phyloP scores from a whole-genome alignment of 2,797 vertebrate species.

The Adrianichthys oophorus region DNA sequence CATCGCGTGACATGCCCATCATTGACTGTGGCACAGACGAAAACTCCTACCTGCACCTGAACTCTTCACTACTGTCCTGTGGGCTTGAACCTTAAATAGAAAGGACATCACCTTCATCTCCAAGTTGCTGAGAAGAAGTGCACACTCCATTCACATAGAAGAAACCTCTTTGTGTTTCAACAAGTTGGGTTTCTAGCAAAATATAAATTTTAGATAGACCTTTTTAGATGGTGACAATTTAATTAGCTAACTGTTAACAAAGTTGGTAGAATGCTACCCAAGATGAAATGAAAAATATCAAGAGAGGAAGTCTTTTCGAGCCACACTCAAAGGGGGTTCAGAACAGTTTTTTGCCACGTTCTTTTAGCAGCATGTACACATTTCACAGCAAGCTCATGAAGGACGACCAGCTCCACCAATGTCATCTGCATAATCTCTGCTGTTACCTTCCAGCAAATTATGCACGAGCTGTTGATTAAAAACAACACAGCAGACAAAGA shows the following conservation, averaged over 20 bases:
- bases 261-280: neutral
- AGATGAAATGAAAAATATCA: too few species aligned
- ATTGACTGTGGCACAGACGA: slow-evolving; percentile 15
- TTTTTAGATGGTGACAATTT: too few species aligned
- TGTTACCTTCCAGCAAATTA: neutral
- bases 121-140: slow-evolving; percentile 11
- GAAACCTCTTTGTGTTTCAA: too few species aligned
- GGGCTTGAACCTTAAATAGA: slow-evolving; percentile 17
- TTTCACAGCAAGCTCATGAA: neutral
- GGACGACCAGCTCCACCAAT: neutral
- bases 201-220: neutral
- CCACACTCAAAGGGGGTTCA: neutral
- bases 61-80: slow-evolving; percentile 6
- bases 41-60: slow-evolving; percentile 26
- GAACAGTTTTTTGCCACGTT: neutral
- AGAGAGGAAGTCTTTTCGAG: neutral
- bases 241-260: too few species aligned
- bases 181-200: neutral
- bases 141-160: too few species aligned
- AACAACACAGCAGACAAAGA: neutral
- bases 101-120: slow-evolving; percentile 20
- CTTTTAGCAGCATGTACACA: neutral
- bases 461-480: neutral
- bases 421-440: slow-evolving; percentile 1
- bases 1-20: slow-evolving; percentile 18